A percentile compares a stretch with the other conserved stretches of the same genome.
phyloP scores from a whole-genome alignment of 1,140 invertebrate species.

The Apis dorsata region DNA sequence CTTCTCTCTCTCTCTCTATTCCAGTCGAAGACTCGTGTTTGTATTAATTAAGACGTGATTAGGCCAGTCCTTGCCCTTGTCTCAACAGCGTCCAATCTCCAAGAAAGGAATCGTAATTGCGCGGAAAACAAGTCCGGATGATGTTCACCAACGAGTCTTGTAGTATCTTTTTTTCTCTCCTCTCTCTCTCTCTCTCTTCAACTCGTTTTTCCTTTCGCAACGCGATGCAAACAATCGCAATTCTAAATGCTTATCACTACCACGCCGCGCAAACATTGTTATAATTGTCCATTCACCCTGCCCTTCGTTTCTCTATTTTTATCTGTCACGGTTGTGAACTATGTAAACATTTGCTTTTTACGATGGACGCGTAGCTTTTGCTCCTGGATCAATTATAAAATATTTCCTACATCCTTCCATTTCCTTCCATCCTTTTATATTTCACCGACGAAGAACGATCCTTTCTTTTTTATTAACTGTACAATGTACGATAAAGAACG shows the following conservation, averaged over 20 bases:
- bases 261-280: neutral
- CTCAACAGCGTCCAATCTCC: neutral
- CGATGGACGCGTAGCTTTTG: no score
- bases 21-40: neutral
- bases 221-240: constrained; percentile 10
- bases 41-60: constrained; percentile 58
- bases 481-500: no score
- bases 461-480: no score
- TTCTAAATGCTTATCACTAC: neutral
- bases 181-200: neutral
- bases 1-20: neutral
- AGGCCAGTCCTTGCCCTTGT: constrained; percentile 38
- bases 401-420: no score
- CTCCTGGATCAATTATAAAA: no score
- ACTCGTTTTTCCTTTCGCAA: neutral
- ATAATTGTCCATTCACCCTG: neutral
- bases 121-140: constrained; percentile 46
- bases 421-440: no score
- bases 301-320: no score
- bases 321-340: no score
- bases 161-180: neutral
- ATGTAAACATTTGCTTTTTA: no score
- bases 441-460: no score
- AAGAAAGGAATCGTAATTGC: constrained; percentile 54
- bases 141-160: constrained; percentile 10